A percentile compares a stretch with the other conserved stretches of the same genome.
These are phyloP conservation scores for Brachyalestes nurse DNA, from an alignment of 2,797 vertebrate genomes.

Conservation along the genomic window DNA sequence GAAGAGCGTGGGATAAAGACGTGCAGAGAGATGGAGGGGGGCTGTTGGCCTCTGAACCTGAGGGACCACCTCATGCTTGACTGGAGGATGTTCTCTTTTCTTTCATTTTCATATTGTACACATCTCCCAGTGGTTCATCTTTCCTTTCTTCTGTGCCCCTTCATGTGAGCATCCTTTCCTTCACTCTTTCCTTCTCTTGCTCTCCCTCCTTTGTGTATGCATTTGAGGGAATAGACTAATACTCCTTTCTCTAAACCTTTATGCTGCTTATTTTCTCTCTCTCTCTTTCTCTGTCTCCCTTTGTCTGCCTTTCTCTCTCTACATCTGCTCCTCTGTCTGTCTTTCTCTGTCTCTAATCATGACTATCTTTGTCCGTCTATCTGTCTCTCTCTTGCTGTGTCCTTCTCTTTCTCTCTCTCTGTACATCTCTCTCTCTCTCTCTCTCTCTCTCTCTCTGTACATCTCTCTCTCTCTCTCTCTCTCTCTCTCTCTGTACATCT, in stretches of 20 bases:
- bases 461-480: constrained; percentile 8
- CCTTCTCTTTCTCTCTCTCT: background rate
- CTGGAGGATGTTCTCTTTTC: constrained; percentile 16
- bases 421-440: background rate
- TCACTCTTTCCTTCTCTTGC: background rate
- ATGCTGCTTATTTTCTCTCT: background rate
- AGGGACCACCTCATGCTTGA: constrained; percentile 20
- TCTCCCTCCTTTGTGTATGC: background rate
- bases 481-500: background rate
- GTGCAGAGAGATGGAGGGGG: background rate
- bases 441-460: background rate
- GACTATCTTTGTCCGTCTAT: no score
- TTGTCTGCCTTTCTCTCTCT: constrained; percentile 16
- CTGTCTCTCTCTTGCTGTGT: constrained; percentile 1
- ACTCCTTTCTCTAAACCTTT: no score
- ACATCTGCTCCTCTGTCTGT: background rate
- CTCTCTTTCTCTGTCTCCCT: constrained; percentile 29
- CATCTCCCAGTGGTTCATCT: constrained; percentile 1
- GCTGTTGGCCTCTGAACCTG: constrained; percentile 30
- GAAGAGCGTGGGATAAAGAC: constrained; percentile 23
- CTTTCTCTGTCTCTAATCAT: no score
- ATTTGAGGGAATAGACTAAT: no score
- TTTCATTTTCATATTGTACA: background rate
- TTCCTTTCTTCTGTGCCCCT: background rate
- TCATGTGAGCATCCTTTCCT: background rate